Percentiles rank a stretch among this genome's conserved stretches.
phyloP scores from a whole-genome alignment of 2,113 vertebrate species.

The Microtus richardsoni region DNA sequence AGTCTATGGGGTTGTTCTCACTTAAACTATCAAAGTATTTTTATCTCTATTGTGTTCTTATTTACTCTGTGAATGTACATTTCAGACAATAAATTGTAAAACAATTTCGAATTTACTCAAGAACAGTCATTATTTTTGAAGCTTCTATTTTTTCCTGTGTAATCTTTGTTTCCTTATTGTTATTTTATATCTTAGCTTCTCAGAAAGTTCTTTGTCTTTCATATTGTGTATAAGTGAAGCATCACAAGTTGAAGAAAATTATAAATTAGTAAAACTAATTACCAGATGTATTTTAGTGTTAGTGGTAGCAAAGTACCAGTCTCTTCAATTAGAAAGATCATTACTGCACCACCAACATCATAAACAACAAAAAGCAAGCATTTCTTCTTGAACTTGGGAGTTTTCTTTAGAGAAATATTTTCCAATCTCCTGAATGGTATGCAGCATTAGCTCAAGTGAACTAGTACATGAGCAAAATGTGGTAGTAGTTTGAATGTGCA shows the following conservation, averaged over 20 bases:
- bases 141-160: background rate
- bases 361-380: background rate
- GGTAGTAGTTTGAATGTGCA: background rate
- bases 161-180: slow-evolving; percentile 21
- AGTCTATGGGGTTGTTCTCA: background rate
- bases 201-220: background rate
- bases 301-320: background rate
- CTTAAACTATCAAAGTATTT: background rate
- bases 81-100: slow-evolving; percentile 36
- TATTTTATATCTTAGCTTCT: slow-evolving; percentile 8
- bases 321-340: background rate
- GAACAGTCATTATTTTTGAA: slow-evolving; percentile 45
- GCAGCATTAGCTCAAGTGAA: background rate
- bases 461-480: background rate
- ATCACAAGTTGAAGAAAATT: background rate
- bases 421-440: background rate
- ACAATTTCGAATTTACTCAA: slow-evolving; percentile 45
- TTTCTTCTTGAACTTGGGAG: background rate
- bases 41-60: slow-evolving; percentile 30
- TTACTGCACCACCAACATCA: background rate
- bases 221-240: background rate
- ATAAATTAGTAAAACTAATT: background rate
- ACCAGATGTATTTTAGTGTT: background rate
- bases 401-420: background rate
- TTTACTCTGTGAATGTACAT: slow-evolving; percentile 41